Conservation (phyloP, 2,797 vertebrate species). For the Enteromius trimaculatus region DNA sequence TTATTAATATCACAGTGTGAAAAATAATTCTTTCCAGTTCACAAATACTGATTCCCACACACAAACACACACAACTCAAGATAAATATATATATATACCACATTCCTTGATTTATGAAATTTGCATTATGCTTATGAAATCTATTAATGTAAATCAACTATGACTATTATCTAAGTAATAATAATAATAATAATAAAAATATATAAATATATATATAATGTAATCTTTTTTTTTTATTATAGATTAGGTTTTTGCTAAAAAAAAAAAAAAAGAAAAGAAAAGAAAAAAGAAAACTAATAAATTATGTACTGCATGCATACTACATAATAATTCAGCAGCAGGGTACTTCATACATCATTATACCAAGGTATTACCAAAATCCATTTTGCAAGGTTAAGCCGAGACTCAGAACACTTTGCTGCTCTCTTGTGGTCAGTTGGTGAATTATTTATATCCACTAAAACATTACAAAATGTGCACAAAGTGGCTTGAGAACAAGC, state of each 20-base stretch:
- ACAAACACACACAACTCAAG: background rate
- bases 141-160: background rate
- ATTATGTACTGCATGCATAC: background rate
- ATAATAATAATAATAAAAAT: too few relatives aligned
- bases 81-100: background rate
- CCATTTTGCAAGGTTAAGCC: background rate
- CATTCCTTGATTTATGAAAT: background rate
- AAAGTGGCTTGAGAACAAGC: background rate
- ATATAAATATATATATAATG: too few relatives aligned
- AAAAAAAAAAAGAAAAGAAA: background rate
- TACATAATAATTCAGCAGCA: background rate
- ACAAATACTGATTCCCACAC: background rate
- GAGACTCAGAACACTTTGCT: background rate
- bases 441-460: background rate
- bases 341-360: background rate
- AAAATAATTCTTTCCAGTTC: background rate
- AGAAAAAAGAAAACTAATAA: background rate
- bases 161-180: background rate
- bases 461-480: background rate
- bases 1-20: constrained; percentile 17
- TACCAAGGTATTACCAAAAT: background rate
- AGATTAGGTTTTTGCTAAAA: background rate
- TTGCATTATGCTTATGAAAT: background rate
- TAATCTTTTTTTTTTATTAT: background rate
- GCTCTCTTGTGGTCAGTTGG: background rate